Conservation (phyloP, 2,797 vertebrate genomes). For the Garrulus glandarius region DNA sequence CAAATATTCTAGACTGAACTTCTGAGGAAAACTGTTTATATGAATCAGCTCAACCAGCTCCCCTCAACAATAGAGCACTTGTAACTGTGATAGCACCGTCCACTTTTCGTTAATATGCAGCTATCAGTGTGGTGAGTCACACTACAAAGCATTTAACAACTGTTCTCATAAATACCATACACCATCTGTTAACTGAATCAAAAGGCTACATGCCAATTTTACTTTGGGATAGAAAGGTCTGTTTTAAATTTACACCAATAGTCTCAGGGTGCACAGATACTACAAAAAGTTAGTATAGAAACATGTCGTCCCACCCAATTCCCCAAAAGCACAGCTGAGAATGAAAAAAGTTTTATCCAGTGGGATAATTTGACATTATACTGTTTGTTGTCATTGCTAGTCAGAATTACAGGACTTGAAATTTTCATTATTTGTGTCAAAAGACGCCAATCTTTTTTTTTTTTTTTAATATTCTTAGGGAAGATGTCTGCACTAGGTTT, state of each 20-base stretch:
- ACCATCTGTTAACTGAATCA: slow-evolving; percentile 61
- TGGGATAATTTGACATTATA: neutral
- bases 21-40: neutral
- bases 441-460: neutral
- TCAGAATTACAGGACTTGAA: neutral
- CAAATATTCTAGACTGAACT: neutral
- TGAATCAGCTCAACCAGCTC: neutral
- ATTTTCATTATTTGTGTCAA: neutral
- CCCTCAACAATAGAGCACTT: slow-evolving; percentile 14
- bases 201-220: slow-evolving; percentile 10
- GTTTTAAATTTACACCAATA: slow-evolving; percentile 3
- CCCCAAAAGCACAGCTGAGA: neutral
- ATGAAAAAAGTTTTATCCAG: neutral
- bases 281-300: neutral
- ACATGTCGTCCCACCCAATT: neutral
- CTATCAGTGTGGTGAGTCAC: slow-evolving; percentile 58
- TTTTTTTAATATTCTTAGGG: neutral
- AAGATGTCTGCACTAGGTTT: neutral
- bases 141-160: slow-evolving; percentile 51
- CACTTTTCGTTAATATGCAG: slow-evolving; percentile 35
- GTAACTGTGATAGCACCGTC: neutral
- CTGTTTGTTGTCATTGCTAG: neutral
- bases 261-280: neutral
- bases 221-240: neutral
- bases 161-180: slow-evolving; percentile 56